Evolutionary conservation across 2,113 vertebrate species (phyloP).

Genomic region (Lophochroa leadbeateri): DNA sequence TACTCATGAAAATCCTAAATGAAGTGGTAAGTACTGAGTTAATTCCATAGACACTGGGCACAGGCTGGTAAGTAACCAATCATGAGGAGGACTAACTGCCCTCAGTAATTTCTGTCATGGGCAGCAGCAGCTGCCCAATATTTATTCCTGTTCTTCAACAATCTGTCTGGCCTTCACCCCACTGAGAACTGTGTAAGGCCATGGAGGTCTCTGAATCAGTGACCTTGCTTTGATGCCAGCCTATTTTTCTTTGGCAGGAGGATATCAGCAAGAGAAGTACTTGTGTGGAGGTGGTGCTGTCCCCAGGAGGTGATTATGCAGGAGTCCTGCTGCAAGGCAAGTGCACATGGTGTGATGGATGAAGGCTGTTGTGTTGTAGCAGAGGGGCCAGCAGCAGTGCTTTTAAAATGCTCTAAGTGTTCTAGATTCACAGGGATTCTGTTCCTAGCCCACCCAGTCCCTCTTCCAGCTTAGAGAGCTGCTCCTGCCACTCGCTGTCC

Average conservation of each 20-base stretch:
- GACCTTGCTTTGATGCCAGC: neutral
- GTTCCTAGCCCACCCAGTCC: neutral
- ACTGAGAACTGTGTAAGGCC: neutral
- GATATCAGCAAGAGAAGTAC: conserved; percentile 77
- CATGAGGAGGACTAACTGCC: neutral
- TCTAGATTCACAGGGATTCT: neutral
- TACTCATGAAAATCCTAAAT: conserved; percentile 81
- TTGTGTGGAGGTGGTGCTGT: conserved; percentile 77
- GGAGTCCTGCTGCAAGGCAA: conserved; percentile 85
- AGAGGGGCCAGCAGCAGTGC: neutral
- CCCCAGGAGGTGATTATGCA: conserved; percentile 74
- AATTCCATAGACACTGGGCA: neutral
- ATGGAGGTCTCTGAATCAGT: neutral
- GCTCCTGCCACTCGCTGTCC: neutral
- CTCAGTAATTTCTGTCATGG: neutral
- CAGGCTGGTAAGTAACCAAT: neutral
- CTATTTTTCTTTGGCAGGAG: conserved; percentile 69
- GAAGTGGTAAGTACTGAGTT: conserved; percentile 75
- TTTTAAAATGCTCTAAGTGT: neutral
- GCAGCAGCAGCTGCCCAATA: neutral
- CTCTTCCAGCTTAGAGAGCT: neutral
- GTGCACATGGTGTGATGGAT: neutral
- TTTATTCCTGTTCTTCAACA: neutral
- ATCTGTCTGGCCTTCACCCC: neutral
- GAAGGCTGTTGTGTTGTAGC: neutral